These are phyloP conservation scores for Artibeus lituratus DNA, from an alignment of 2,797 vertebrate genomes.

Conservation along the genomic window DNA sequence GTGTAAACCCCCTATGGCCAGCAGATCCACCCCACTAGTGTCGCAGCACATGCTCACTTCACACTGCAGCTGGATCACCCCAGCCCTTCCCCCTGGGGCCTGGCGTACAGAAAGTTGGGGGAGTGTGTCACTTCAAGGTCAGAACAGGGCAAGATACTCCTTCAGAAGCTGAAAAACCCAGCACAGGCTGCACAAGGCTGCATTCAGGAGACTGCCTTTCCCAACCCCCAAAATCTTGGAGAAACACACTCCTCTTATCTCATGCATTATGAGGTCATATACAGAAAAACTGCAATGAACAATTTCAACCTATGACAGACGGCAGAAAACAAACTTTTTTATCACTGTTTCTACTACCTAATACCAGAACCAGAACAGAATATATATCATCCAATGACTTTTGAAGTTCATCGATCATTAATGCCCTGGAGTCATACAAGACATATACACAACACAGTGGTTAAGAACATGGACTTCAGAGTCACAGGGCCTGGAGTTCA, in stretches of 20 bases:
- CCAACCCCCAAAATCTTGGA: not conserved
- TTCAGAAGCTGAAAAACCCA: not conserved
- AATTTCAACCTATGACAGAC: not conserved
- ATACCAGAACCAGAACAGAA: not conserved
- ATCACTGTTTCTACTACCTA: not conserved
- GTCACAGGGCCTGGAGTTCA: not conserved
- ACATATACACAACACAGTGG: not conserved
- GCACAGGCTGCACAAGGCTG: not conserved
- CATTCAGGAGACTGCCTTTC: not conserved
- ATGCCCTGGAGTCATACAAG: not conserved
- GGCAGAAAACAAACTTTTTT: not conserved
- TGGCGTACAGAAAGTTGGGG: not conserved
- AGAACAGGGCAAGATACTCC: not conserved
- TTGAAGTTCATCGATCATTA: not conserved
- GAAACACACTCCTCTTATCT: not conserved
- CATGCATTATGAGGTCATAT: not conserved
- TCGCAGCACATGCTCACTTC: not conserved
- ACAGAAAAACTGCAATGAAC: not conserved
- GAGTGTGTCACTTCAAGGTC: accelerated
- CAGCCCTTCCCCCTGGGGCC: not conserved
- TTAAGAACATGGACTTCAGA: not conserved
- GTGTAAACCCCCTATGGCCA: not conserved
- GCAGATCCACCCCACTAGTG: not conserved
- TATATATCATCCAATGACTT: no score
- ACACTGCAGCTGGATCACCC: no score